Evolutionary conservation across 2,797 vertebrate genomes (phyloP).

Genomic region (Sylvia borin): DNA sequence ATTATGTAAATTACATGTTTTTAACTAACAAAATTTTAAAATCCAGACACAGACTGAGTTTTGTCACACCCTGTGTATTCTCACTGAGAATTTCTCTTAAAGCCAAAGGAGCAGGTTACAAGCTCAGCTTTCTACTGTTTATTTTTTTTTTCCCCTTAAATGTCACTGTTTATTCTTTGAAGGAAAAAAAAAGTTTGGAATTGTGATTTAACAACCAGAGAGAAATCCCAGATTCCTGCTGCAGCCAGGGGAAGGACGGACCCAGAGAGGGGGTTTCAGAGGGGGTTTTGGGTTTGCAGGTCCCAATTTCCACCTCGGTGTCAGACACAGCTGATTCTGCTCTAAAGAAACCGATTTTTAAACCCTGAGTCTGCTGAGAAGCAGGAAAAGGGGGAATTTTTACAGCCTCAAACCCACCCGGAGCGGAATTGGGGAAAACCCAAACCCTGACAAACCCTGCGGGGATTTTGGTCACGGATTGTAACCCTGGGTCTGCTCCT

Average conservation of each 20-base stretch:
- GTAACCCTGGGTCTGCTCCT: no score
- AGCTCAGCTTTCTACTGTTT: not conserved
- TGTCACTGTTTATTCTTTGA: not conserved
- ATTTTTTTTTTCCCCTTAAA: not conserved
- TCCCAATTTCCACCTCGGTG: not conserved
- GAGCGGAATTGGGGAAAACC: not conserved
- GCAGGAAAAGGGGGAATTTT: not conserved
- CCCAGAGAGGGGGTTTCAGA: not conserved
- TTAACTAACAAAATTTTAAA: not conserved
- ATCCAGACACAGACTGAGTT: not conserved
- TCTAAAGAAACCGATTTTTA: not conserved
- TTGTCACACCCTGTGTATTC: not conserved
- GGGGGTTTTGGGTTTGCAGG: not conserved
- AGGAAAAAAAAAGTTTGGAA: not conserved
- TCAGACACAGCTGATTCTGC: not conserved
- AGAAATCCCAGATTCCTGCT: not conserved
- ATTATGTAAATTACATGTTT: no score
- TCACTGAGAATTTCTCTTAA: not conserved
- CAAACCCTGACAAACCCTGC: not conserved
- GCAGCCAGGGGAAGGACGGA: not conserved
- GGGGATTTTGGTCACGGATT: not conserved
- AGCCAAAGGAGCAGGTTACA: not conserved
- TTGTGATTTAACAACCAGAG: not conserved
- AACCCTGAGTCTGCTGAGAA: not conserved
- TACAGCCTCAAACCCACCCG: fast-evolving